Evolutionary conservation across 2,113 vertebrate genomes (phyloP).

Genomic region (Nettapus auritus): DNA sequence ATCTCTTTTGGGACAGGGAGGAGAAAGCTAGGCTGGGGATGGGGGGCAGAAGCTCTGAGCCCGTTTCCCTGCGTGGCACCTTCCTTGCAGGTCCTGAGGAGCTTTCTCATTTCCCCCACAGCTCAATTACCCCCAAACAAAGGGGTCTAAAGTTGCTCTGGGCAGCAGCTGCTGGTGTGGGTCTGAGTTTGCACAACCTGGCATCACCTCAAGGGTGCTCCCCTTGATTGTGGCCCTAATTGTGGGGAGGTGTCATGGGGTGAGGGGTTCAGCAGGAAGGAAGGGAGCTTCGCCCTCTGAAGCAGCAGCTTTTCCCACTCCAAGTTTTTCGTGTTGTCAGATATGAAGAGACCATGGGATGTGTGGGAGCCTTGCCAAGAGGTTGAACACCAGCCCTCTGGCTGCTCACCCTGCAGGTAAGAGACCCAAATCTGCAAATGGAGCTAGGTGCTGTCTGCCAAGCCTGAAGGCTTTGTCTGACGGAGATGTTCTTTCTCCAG

Average conservation of each 20-base stretch:
- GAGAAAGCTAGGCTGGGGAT: background rate
- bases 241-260: fast-evolving
- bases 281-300: background rate
- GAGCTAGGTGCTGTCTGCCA: background rate
- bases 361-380: too few species aligned
- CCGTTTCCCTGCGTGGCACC: background rate
- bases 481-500: background rate
- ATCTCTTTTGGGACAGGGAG: background rate
- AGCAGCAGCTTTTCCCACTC: background rate
- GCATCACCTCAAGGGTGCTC: too few species aligned
- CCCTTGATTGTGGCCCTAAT: too few species aligned
- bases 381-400: background rate
- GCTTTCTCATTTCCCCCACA: background rate
- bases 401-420: background rate
- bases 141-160: background rate
- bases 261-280: background rate
- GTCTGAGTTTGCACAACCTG: background rate
- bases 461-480: background rate
- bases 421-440: background rate
- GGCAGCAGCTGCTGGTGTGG: background rate
- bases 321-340: fast-evolving
- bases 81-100: background rate
- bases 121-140: background rate
- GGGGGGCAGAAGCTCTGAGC: background rate
- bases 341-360: fast-evolving